Conservation (phyloP, 2,113 vertebrate species). For the Pygoscelis antarcticus region DNA sequence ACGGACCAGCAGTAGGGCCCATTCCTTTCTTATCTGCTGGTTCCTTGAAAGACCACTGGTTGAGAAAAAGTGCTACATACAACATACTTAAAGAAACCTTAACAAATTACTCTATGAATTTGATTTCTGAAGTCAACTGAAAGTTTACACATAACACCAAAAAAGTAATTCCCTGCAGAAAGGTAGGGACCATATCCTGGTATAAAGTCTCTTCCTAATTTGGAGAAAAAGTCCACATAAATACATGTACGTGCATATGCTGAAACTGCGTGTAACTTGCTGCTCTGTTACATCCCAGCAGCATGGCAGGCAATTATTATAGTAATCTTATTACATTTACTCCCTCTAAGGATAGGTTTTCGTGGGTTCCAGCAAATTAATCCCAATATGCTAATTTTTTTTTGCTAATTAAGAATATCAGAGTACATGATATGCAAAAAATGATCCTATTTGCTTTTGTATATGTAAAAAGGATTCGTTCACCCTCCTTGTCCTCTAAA, state of each 20-base stretch:
- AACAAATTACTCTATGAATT: neutral
- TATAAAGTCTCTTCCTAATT: neutral
- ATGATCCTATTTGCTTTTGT: slow-evolving; percentile 25
- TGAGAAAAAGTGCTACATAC: neutral
- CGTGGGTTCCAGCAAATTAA: slow-evolving; percentile 26
- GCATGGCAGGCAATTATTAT: neutral
- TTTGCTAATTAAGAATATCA: slow-evolving; percentile 27
- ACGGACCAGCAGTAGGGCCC: neutral
- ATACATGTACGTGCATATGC: neutral
- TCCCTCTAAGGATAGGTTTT: neutral
- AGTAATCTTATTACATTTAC: slow-evolving; percentile 1
- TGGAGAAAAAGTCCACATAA: neutral
- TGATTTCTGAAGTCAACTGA: neutral
- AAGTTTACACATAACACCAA: neutral
- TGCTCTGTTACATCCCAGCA: neutral
- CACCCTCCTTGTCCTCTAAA: slow-evolving; percentile 49
- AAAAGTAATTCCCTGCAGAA: neutral
- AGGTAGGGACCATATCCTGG: neutral
- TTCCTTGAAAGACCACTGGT: neutral
- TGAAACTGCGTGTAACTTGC: neutral
- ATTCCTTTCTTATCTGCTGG: neutral
- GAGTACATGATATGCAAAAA: neutral
- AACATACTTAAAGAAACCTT: neutral
- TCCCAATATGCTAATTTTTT: neutral
- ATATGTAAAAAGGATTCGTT: slow-evolving; percentile 16